Evolutionary conservation across 2,113 vertebrate genomes (phyloP), one percentile per base, ranked within the genome.

Genomic region (Nothoprocta perdicaria): DNA sequence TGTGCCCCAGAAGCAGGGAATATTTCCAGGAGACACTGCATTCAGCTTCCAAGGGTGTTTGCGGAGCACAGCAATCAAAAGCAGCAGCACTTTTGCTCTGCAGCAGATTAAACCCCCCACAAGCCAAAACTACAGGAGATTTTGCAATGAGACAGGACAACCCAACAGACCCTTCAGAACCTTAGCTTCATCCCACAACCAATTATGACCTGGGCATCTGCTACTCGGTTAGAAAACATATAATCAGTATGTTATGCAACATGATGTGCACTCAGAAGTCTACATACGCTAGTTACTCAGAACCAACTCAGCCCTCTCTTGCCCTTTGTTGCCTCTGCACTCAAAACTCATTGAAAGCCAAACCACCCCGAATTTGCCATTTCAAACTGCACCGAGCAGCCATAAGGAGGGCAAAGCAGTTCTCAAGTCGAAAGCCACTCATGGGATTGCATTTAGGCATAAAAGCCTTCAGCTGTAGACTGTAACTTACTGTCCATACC

Each of bases 61-160:
- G 19, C 12, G 55, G 38, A 60, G 80, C 1, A 3, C 1, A 0
- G 16, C 17, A 48, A n/a, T 40, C 38, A 41, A 71, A 3, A 53
- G 21, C 22, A 58, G 23, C 1, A 67, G 31, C 15, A 41, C 46
- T 1, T 27, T 5, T 14, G 50, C 9, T 24, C 17, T 60, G 22
- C 38, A 69, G n/a, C 26, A 89, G 48, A 46, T 82, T 26, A 79
- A 88, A 8, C 8, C 12, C 35, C 52, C 66, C 1, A 1, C 16
- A 26, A 86, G 3, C 9, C 52, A 46, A 6, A 5, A 0, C 3
- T 2, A 9, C 53, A 63, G n/a, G 22, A 58, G 68, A n/a, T 5
- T 67, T 15, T n/a, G 31, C 1, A 26, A 23, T 4, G 4, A 46
- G 40, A 58, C 26, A 62, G 35, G 5, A n/a, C 10, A 67, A 83